phyloP scores from a whole-genome alignment of 1,140 invertebrate genomes.

The Dendroctonus ponderosae region DNA sequence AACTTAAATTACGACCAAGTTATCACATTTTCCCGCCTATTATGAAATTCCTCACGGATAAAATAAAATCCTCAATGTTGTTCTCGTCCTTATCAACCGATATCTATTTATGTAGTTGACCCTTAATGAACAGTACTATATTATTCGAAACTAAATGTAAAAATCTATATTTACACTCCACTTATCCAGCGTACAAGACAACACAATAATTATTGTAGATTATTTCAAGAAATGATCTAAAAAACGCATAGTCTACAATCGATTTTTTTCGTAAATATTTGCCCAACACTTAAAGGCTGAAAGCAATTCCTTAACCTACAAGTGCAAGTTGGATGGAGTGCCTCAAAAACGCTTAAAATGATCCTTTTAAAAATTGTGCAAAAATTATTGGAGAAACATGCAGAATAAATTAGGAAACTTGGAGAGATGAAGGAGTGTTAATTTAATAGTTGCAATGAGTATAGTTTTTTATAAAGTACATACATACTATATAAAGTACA shows the following conservation, averaged over 20 bases:
- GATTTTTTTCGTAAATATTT: not conserved
- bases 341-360: no score
- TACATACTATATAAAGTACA: no score
- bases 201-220: constrained; percentile 31
- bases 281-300: no score
- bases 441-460: no score
- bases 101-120: constrained; percentile 34
- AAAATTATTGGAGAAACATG: no score
- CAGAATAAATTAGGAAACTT: no score
- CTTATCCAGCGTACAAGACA: constrained; percentile 27
- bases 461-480: no score
- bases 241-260: constrained; percentile 1
- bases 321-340: no score
- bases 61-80: constrained; percentile 19
- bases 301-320: no score
- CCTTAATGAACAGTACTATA: constrained; percentile 32
- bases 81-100: constrained; percentile 18
- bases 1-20: no score
- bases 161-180: constrained; percentile 33
- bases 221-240: constrained; percentile 23
- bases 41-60: constrained; percentile 16
- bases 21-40: not conserved
- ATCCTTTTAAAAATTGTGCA: no score
- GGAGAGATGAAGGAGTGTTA: no score
- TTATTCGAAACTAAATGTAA: constrained; percentile 33